phyloP scores from a whole-genome alignment of 2,113 vertebrate species.

The Vombatus ursinus region DNA sequence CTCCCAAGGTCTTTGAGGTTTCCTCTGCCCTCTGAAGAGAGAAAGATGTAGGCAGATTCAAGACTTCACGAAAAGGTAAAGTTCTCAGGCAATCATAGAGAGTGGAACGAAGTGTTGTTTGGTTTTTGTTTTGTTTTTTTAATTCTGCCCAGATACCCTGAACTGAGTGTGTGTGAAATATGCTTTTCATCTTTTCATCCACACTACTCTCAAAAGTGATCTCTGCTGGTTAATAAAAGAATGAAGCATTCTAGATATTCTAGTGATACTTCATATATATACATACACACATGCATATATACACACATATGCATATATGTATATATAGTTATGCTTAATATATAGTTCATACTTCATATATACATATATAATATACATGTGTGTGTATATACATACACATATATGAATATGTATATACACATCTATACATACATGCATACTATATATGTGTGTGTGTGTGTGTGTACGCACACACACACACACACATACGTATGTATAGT shows the following conservation, averaged over 20 bases:
- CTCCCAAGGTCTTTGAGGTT: not conserved
- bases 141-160: not conserved
- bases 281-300: no score
- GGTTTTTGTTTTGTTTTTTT: no score
- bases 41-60: not conserved
- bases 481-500: no score
- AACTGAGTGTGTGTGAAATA: not conserved
- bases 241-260: not conserved
- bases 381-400: no score
- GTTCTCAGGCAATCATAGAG: not conserved
- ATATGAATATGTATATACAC: no score
- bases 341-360: no score
- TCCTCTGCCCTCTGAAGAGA: not conserved
- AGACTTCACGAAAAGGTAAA: not conserved
- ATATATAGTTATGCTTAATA: no score
- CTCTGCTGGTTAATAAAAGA: not conserved
- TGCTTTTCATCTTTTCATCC: not conserved
- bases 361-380: no score
- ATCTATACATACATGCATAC: no score
- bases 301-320: no score
- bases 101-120: not conserved
- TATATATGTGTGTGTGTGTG: no score
- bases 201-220: not conserved
- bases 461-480: no score
- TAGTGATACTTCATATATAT: not conserved